Percentiles rank a stretch among this genome's conserved stretches.
These are phyloP conservation scores for Telmatochromis bifrenatus DNA, from an alignment of 2,113 vertebrate genomes.

Conservation along the genomic window DNA sequence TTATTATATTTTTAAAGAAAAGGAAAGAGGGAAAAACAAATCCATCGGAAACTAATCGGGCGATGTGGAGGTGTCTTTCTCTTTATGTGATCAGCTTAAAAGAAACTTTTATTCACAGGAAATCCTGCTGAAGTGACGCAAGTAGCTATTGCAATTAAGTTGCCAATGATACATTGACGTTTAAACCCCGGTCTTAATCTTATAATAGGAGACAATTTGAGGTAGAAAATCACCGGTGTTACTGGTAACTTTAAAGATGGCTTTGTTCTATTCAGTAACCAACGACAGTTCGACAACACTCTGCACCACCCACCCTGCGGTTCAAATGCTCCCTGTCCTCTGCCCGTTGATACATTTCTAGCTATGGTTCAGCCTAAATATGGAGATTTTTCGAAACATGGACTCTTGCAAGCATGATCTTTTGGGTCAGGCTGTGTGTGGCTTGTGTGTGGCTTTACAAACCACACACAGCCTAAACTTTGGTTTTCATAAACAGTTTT, in stretches of 20 bases:
- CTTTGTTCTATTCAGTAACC: background rate
- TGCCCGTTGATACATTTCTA: background rate
- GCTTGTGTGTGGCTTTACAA: background rate
- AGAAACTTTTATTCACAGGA: background rate
- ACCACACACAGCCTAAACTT: background rate
- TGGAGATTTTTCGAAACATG: background rate
- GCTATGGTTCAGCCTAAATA: background rate
- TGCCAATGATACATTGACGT: background rate
- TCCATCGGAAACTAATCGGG: background rate
- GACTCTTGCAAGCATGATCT: background rate
- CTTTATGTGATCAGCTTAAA: background rate
- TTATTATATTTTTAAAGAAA: background rate
- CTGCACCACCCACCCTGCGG: background rate
- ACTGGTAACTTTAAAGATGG: background rate
- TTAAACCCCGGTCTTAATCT: background rate
- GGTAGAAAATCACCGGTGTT: background rate
- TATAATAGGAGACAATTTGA: background rate
- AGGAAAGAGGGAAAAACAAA: background rate
- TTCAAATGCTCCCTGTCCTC: background rate
- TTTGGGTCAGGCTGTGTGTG: background rate
- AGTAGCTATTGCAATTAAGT: background rate
- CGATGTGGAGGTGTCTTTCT: background rate
- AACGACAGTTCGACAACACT: background rate
- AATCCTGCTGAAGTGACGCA: background rate
- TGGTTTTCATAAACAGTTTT: background rate